Evolutionary conservation across 2,113 vertebrate species (phyloP).

Genomic region (Origma solitaria): DNA sequence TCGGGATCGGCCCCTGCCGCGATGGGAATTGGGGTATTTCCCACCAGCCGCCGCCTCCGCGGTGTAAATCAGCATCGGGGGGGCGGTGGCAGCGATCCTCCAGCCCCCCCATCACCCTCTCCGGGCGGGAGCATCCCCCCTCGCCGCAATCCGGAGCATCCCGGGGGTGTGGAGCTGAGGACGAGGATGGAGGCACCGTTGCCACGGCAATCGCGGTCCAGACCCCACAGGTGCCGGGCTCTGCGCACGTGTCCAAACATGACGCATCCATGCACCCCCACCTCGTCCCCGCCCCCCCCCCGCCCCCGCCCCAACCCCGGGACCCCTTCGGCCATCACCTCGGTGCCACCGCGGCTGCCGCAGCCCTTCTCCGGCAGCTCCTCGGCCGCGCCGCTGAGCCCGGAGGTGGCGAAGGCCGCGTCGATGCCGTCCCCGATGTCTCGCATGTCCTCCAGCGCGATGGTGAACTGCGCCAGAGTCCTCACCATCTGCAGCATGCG

Average conservation of each 20-base stretch:
- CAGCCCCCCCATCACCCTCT: not conserved
- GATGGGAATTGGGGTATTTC: not conserved
- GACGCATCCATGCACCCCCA: not conserved
- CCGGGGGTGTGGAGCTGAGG: not conserved
- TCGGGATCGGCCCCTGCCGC: not conserved
- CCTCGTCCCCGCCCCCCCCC: rapidly evolving
- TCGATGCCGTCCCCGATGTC: slow-evolving; percentile 82
- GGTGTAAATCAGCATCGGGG: not conserved
- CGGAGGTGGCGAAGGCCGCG: slow-evolving; percentile 64
- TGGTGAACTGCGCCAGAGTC: slow-evolving; percentile 96
- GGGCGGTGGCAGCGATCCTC: not conserved
- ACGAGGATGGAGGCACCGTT: slow-evolving; percentile 24
- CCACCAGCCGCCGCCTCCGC: not conserved
- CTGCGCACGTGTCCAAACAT: not conserved
- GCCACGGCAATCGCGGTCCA: not conserved
- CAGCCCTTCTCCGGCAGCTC: slow-evolving; percentile 51
- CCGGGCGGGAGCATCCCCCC: not conserved
- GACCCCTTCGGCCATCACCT: slow-evolving; percentile 65
- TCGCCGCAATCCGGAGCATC: rapidly evolving
- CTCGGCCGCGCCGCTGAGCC: not conserved
- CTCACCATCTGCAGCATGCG: slow-evolving; percentile 98
- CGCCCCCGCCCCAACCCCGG: not conserved
- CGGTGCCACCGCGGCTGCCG: slow-evolving; percentile 60
- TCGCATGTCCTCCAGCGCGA: slow-evolving; percentile 96
- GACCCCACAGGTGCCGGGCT: not conserved